A percentile compares a stretch with the other conserved stretches of the same genome.
Evolutionary conservation across 2,113 vertebrate genomes (phyloP).

Genomic region (Dromiciops gliroides): DNA sequence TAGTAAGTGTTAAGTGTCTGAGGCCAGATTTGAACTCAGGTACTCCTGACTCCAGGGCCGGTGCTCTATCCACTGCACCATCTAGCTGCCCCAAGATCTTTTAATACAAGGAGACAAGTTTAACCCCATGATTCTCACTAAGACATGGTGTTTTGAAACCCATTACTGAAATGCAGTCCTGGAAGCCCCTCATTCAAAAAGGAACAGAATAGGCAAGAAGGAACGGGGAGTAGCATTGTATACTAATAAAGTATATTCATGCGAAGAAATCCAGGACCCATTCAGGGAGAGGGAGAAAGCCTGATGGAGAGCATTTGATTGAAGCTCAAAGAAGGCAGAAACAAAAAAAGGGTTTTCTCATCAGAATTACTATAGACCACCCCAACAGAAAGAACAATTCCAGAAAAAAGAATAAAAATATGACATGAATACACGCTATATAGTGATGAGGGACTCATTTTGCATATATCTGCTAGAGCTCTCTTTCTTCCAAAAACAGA

Average conservation of each 20-base stretch:
- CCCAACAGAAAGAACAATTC: background rate
- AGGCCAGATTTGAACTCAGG: no score
- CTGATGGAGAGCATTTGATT: background rate
- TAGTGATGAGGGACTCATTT: background rate
- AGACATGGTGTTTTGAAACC: background rate
- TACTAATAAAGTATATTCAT: background rate
- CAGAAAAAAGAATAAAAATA: background rate
- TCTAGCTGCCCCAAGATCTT: no score
- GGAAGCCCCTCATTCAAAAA: background rate
- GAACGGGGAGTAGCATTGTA: background rate
- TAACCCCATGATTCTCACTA: background rate
- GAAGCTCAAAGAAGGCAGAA: background rate
- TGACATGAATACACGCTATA: no score
- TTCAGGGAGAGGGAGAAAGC: background rate
- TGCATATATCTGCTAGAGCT: background rate
- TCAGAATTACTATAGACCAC: background rate
- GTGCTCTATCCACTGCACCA: no score
- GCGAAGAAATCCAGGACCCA: background rate
- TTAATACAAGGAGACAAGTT: background rate
- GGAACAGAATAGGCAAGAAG: background rate
- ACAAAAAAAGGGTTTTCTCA: background rate
- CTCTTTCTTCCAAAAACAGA: background rate
- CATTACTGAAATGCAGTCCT: background rate
- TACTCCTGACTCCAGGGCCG: no score
- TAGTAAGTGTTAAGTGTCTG: no score